Evolutionary conservation across 2,888 invertebrate genomes (phyloP), one percentile per base, ranked within the genome.

Genomic region (Pristionchus entomophagus): DNA sequence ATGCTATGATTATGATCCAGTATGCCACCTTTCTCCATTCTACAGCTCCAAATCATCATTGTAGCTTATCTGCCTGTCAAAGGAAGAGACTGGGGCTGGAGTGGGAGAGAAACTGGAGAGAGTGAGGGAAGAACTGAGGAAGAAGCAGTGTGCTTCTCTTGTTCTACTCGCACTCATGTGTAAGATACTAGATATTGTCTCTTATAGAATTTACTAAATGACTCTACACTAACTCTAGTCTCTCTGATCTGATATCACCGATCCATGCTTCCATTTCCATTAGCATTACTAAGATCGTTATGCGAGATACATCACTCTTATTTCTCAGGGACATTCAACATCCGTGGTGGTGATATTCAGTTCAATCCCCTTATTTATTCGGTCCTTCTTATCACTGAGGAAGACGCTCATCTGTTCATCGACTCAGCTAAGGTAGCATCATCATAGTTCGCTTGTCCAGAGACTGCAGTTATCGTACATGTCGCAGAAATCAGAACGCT

Each of bases 171-270:
- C 96, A 0, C 94, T 97, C 73, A 97, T n/a, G n/a, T n/a, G n/a
- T n/a, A n/a, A n/a, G n/a, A n/a, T n/a, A n/a, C n/a, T n/a, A n/a
- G n/a, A n/a, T n/a, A n/a, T n/a, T n/a, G n/a, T n/a, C n/a, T n/a
- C n/a, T n/a, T n/a, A n/a, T n/a, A n/a, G n/a, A n/a, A n/a, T n/a
- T n/a, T n/a, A n/a, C n/a, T n/a, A n/a, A n/a, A n/a, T n/a, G n/a
- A n/a, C n/a, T n/a, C n/a, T n/a, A n/a, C n/a, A n/a, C n/a, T n/a
- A n/a, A n/a, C n/a, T n/a, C n/a, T n/a, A n/a, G n/a, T n/a, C n/a
- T n/a, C n/a, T n/a, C n/a, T n/a, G n/a, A n/a, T n/a, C 97, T 93
- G 97, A 97, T 94, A 95, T 97, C 59, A 97, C 97, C 4, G 97
- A 96, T 96, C 92, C 95, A 95, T 94, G 83, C 22, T 45, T 69